Evolutionary conservation across 2,113 vertebrate genomes (phyloP).

Genomic region (Balaeniceps rex): DNA sequence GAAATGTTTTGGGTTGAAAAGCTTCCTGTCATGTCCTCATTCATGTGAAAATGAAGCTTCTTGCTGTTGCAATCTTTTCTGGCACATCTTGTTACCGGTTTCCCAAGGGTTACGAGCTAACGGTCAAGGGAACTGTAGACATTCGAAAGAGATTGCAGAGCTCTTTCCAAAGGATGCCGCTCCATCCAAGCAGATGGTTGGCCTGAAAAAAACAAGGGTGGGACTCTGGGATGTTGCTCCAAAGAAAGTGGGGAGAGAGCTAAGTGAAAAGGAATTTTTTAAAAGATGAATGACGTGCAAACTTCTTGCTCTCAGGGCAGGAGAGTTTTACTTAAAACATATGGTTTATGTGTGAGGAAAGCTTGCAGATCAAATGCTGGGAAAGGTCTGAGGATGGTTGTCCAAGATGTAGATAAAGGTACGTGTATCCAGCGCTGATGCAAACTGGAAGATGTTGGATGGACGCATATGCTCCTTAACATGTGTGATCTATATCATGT

Average conservation of each 20-base stretch:
- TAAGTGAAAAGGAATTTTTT: not conserved
- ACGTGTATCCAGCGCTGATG: not conserved
- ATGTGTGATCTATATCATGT: not conserved
- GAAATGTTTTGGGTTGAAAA: slow-evolving; percentile 19
- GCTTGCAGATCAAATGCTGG: not conserved
- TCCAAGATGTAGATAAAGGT: not conserved
- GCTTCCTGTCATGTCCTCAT: slow-evolving; percentile 12
- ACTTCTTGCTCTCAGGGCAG: not conserved
- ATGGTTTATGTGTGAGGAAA: not conserved
- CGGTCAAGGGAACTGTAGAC: not conserved
- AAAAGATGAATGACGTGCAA: not conserved
- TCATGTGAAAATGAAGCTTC: slow-evolving; percentile 33
- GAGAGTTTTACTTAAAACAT: not conserved
- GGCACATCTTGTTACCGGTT: not conserved
- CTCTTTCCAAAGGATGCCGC: not conserved
- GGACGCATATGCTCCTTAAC: not conserved
- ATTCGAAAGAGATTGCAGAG: not conserved
- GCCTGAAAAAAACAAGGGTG: not conserved
- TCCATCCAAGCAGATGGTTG: not conserved
- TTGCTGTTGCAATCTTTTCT: not conserved
- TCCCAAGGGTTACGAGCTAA: not conserved
- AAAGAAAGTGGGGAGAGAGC: not conserved
- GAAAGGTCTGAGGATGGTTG: not conserved
- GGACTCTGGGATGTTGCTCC: not conserved
- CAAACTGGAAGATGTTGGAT: not conserved